Evolutionary conservation across 2,113 vertebrate genomes (phyloP).

Genomic region (Shinisaurus crocodilurus): DNA sequence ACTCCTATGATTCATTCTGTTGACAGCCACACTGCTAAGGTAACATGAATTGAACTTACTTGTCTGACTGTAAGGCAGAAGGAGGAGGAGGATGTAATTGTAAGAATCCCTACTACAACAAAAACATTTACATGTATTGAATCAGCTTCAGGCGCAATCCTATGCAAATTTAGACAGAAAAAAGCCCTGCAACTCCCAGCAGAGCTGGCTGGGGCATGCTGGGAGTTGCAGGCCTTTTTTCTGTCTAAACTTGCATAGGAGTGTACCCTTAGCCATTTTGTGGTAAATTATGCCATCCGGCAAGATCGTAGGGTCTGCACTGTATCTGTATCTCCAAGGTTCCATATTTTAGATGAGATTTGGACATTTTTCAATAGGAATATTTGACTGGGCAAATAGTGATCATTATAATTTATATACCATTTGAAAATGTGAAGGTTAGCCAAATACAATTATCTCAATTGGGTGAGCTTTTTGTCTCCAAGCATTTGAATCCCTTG

Average conservation of each 20-base stretch:
- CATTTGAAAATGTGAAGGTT: slow-evolving; percentile 25
- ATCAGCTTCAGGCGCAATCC: neutral
- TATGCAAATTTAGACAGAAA: too few species aligned
- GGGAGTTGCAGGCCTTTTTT: too few species aligned
- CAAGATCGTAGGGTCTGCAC: too few species aligned
- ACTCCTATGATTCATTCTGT: neutral
- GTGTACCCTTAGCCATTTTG: neutral
- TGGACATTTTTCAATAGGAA: neutral
- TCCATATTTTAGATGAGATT: slow-evolving; percentile 5
- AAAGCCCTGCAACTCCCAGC: too few species aligned
- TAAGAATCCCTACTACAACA: neutral
- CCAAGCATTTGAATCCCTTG: slow-evolving; percentile 17
- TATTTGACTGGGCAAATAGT: slow-evolving; percentile 3
- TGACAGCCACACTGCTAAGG: neutral
- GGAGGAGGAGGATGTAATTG: neutral
- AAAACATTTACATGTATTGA: neutral
- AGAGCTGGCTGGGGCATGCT: too few species aligned
- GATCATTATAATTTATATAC: neutral
- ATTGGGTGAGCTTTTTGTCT: slow-evolving; percentile 1
- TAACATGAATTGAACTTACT: neutral
- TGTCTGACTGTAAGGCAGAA: neutral
- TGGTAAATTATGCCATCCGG: neutral
- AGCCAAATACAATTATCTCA: slow-evolving; percentile 27
- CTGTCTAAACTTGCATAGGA: too few species aligned
- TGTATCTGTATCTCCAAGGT: neutral